Conservation (phyloP, 2,113 vertebrate genomes). For the Malaclemys terrapin region DNA sequence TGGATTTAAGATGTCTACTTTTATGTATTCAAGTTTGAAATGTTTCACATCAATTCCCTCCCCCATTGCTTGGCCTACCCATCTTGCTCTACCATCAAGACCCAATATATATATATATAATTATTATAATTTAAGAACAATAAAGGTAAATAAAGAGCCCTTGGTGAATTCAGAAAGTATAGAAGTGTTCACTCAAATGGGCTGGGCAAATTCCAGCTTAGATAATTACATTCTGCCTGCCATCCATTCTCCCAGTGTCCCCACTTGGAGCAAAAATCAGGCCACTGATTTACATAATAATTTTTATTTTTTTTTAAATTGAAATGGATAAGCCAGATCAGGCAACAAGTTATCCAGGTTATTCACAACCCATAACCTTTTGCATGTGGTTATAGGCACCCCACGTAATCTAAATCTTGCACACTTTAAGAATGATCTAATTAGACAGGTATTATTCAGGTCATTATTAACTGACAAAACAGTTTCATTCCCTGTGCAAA, state of each 20-base stretch:
- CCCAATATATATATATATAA: background rate
- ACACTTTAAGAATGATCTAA: background rate
- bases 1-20: background rate
- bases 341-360: background rate
- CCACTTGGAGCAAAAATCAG: constrained; percentile 13
- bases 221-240: constrained; percentile 34
- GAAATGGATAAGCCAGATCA: background rate
- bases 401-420: constrained; percentile 4
- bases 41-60: constrained; percentile 40
- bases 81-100: background rate
- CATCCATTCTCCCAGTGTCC: constrained; percentile 19
- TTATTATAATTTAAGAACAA: constrained; percentile 20
- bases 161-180: constrained; percentile 19
- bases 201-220: constrained; percentile 35
- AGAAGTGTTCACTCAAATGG: background rate
- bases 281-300: background rate
- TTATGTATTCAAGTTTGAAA: constrained; percentile 13
- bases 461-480: background rate
- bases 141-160: background rate
- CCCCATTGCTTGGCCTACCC: constrained; percentile 37
- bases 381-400: background rate
- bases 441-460: background rate
- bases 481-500: constrained; percentile 19
- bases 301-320: constrained; percentile 6
- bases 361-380: constrained; percentile 4